Conservation (phyloP, 2,888 invertebrate species). For the Amorpha juglandis region DNA sequence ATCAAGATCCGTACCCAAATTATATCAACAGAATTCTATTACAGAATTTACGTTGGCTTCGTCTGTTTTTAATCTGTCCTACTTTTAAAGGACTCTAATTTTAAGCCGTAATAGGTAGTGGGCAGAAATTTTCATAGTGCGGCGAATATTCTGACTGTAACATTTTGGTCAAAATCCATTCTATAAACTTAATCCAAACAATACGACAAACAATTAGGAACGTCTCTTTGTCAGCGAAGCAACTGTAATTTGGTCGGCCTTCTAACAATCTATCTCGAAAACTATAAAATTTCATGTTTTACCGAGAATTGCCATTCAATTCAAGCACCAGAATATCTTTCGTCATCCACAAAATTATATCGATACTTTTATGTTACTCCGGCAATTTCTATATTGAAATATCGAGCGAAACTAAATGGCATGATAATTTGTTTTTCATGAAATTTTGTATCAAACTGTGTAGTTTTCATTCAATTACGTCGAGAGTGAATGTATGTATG, state of each 20-base stretch:
- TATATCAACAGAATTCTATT: too few relatives aligned
- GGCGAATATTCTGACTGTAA: too few relatives aligned
- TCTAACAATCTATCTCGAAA: slow-evolving; percentile 11
- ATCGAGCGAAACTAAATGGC: slow-evolving; percentile 16
- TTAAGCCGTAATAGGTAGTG: too few relatives aligned
- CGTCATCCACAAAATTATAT: slow-evolving; percentile 12
- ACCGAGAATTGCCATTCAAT: slow-evolving; percentile 16
- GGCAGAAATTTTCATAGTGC: too few relatives aligned
- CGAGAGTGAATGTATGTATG: background rate
- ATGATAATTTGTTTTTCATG: slow-evolving; percentile 11
- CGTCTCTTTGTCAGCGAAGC: background rate
- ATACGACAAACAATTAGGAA: background rate
- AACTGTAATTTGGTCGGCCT: slow-evolving; percentile 11
- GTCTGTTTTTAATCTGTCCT: too few relatives aligned
- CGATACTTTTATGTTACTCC: slow-evolving; percentile 11
- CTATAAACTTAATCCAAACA: background rate
- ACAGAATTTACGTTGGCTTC: too few relatives aligned
- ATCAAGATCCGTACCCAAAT: too few relatives aligned
- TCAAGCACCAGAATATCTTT: slow-evolving; percentile 2
- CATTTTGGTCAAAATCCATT: background rate
- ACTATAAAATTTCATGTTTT: slow-evolving; percentile 19
- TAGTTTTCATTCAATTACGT: slow-evolving; percentile 8
- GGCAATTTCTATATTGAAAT: slow-evolving; percentile 19
- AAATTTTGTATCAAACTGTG: background rate
- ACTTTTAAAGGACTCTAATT: too few relatives aligned